phyloP scores from a whole-genome alignment of 1,140 invertebrate genomes.

The Pectinophora gossypiella region DNA sequence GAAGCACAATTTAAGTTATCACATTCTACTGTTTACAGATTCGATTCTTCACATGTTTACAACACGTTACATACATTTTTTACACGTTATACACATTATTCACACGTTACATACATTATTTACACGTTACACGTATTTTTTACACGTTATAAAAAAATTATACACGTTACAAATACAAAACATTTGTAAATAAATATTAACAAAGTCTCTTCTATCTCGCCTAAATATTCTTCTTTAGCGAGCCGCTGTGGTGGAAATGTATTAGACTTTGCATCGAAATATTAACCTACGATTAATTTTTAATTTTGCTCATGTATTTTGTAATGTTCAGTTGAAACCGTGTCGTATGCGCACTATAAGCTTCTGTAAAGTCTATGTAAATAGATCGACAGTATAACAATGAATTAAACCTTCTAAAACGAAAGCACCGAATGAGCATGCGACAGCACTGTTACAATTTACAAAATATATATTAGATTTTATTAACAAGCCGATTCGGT shows the following conservation, averaged over 20 bases:
- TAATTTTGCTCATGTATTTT: background rate
- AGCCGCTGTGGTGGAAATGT: background rate
- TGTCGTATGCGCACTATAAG: background rate
- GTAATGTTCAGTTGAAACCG: background rate
- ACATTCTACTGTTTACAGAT: background rate
- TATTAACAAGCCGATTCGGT: too few species aligned
- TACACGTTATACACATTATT: background rate
- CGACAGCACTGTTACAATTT: background rate
- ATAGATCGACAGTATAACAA: background rate
- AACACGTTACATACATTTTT: background rate
- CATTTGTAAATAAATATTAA: background rate
- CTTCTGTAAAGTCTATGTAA: background rate
- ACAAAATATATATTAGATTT: too few species aligned
- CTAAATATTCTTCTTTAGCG: background rate
- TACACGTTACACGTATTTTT: background rate
- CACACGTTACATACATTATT: background rate
- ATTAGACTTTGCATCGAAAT: background rate
- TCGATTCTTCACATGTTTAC: background rate
- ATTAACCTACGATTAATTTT: background rate
- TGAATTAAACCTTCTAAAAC: background rate
- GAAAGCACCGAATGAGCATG: conserved; percentile 4
- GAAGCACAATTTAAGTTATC: background rate
- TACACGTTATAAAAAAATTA: background rate
- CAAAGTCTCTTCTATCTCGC: background rate
- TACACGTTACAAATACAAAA: background rate